Evolutionary conservation across 1,140 invertebrate genomes (phyloP), one percentile per base, ranked within the genome.

Genomic region (Sitobion miscanthi): DNA sequence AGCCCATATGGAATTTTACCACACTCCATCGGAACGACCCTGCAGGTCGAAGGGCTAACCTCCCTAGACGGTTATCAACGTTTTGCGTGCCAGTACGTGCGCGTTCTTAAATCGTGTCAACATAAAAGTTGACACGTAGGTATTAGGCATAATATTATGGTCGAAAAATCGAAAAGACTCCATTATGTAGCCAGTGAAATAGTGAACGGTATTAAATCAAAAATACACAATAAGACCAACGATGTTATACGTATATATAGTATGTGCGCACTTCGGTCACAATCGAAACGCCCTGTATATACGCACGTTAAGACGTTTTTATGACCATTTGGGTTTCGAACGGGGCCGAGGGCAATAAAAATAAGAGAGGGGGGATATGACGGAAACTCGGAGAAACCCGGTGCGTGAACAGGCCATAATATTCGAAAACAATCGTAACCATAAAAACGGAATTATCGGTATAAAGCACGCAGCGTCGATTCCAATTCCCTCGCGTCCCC

Each of bases 371-470:
- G 38, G 6, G 83, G 9, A 82, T 38, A 6, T 21, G 38, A 42
- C 82, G 38, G 83, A 47, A 86, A 47, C 42, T 47, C 25, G 25
- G 38, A 42, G 11, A 86, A 45, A 47, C 45, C 45, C 85, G 45
- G 85, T 47, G 85, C 85, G 42, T 85, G 25, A 86, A 30, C 85
- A 42, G 25, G 42, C 42, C 85, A 17, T 86, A 86, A 86, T 47
- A 86, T 86, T 86, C 85, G 85, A 86, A 86, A 86, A 86, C 85
- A 86, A 86, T 86, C 85, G 38, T 86, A 86, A 86, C 85, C 85
- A 86, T 86, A 86, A 86, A 86, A 86, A 86, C 42, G 85, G 45
- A 86, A 86, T 86, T 86, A 86, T 86, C 85, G 42, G 85, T 86
- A 86, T 86, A 86, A 86, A 86, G 85, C 85, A 86, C 85, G 85